These are phyloP conservation scores for Aphelinus certus DNA, from an alignment of 1,140 invertebrate species.

Conservation along the genomic window DNA sequence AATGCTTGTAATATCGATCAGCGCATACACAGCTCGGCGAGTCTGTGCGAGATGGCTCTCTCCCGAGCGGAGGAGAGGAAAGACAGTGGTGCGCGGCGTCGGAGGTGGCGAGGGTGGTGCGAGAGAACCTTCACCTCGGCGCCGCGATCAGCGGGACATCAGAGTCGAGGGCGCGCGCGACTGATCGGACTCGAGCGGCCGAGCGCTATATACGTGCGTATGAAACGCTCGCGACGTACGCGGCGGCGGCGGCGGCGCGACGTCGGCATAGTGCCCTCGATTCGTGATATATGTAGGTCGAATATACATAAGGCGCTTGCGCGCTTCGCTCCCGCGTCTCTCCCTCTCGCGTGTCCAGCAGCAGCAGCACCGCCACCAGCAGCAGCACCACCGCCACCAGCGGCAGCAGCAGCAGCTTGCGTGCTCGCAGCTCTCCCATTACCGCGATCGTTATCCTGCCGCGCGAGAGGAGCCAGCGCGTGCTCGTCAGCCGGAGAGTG, in stretches of 20 bases:
- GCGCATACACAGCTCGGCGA: conserved; percentile 14
- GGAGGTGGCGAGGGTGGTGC: not conserved
- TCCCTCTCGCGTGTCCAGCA: not conserved
- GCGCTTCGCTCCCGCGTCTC: too few species aligned
- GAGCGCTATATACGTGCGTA: not conserved
- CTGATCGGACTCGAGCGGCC: not conserved
- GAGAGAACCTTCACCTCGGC: not conserved
- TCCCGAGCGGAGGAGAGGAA: too few species aligned
- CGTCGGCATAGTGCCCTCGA: conserved; percentile 41
- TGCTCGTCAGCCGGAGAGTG: not conserved
- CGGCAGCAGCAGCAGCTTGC: too few species aligned
- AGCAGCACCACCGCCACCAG: too few species aligned
- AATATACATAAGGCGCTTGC: conserved; percentile 30
- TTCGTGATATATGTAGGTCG: conserved; percentile 43
- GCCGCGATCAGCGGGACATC: too few species aligned
- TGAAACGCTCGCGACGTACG: conserved; percentile 24
- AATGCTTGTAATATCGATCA: conserved; percentile 42
- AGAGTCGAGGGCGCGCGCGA: not conserved
- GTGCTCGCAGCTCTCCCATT: conserved; percentile 2
- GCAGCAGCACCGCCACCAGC: too few species aligned
- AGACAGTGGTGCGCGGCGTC: not conserved
- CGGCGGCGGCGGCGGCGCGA: conserved; percentile 2
- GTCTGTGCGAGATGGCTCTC: conserved; percentile 6
- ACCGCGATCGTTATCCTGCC: conserved; percentile 37
- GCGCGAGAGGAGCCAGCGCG: conserved; percentile 5